These are phyloP conservation scores for Caenorhabditis imperialis DNA, from an alignment of 2,888 invertebrate genomes.

Conservation along the genomic window DNA sequence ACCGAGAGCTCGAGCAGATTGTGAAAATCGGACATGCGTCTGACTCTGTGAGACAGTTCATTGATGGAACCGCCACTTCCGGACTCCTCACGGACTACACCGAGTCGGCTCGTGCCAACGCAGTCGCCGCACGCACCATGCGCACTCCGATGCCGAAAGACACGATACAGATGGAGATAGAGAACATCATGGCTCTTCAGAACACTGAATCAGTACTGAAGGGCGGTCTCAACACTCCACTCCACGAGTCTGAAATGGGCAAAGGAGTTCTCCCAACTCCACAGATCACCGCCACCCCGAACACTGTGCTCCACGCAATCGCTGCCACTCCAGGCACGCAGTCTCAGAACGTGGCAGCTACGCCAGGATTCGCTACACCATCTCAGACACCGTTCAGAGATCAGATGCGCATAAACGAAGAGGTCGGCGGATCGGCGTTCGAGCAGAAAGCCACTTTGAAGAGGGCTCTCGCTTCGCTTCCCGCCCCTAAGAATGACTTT, in stretches of 20 bases:
- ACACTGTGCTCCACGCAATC: constrained; percentile 86
- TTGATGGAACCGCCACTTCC: constrained; percentile 83
- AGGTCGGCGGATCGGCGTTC: constrained; percentile 82
- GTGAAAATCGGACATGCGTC: constrained; percentile 83
- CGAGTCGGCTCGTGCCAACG: constrained; percentile 84
- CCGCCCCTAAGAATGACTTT: constrained; percentile 95
- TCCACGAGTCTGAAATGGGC: constrained; percentile 90
- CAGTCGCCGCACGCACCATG: constrained; percentile 87
- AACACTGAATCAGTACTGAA: constrained; percentile 98
- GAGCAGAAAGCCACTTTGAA: constrained; percentile 82
- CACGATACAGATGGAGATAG: constrained; percentile 85
- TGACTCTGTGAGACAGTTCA: constrained; percentile 83
- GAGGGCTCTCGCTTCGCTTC: constrained; percentile 87
- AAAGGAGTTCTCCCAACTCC: constrained; percentile 66
- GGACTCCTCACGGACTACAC: constrained; percentile 92
- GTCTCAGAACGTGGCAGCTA: constrained; percentile 44
- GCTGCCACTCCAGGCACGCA: constrained; percentile 73
- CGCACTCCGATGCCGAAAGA: constrained; percentile 79
- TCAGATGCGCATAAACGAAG: constrained; percentile 93
- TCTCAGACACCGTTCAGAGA: constrained; percentile 88
- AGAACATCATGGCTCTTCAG: constrained; percentile 97
- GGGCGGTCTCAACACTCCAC: constrained; percentile 93
- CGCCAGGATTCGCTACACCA: constrained; percentile 67
- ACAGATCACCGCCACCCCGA: constrained; percentile 84
- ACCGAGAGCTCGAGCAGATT: constrained; percentile 84